Conservation (phyloP, 2,113 vertebrate species). For the Uria aalge region DNA sequence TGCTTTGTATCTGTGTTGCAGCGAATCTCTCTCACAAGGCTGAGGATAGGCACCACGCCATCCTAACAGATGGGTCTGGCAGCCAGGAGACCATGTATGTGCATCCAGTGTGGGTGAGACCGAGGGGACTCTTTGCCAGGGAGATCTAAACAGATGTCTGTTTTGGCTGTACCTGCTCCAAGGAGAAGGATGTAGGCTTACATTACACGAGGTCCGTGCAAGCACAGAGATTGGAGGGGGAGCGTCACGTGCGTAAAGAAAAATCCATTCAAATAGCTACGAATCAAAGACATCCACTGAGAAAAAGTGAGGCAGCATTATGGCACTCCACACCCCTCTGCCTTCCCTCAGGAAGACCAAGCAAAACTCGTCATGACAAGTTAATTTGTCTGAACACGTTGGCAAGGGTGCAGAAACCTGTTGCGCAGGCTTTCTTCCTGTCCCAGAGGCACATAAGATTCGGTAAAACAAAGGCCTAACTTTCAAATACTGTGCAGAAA, state of each 20-base stretch:
- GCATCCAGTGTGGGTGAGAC: conserved; percentile 1
- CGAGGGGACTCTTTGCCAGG: background rate
- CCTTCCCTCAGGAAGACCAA: background rate
- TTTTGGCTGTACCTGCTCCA: background rate
- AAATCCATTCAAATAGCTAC: background rate
- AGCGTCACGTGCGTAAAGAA: background rate
- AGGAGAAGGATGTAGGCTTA: background rate
- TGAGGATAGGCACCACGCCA: background rate
- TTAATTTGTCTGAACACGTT: conserved; percentile 1
- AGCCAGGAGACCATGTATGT: background rate
- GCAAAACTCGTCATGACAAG: conserved; percentile 20
- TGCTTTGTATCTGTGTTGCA: background rate
- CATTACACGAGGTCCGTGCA: background rate
- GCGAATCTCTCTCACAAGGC: background rate
- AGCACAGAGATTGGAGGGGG: background rate
- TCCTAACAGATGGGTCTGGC: conserved; percentile 10
- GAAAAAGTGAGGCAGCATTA: background rate
- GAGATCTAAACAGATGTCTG: conserved; percentile 19
- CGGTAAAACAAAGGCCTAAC: background rate
- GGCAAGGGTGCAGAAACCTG: conserved; percentile 39
- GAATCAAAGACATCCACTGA: background rate
- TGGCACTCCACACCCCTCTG: background rate
- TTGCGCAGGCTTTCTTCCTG: conserved; percentile 52
- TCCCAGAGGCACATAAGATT: conserved; percentile 13
- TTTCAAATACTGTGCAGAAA: background rate